phyloP scores from a whole-genome alignment of 2,888 invertebrate species.

The Apamea anceps region DNA sequence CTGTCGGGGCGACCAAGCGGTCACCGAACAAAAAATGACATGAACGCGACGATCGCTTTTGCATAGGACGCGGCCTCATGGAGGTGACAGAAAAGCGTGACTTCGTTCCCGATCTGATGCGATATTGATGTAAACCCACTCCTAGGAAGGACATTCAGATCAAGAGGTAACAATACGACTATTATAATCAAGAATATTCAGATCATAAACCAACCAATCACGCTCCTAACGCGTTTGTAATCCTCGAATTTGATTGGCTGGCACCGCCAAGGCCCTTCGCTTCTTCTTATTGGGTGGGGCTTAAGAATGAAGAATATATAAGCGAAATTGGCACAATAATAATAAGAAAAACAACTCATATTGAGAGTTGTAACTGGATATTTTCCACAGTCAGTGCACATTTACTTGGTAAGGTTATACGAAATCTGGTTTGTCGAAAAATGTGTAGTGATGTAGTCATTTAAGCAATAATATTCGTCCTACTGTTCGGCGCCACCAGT shows the following conservation, averaged over 20 bases:
- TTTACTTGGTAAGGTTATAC: conserved; percentile 1
- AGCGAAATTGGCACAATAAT: conserved; percentile 3
- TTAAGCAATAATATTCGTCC: neutral
- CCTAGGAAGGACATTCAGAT: neutral
- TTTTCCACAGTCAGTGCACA: neutral
- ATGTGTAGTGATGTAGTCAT: neutral
- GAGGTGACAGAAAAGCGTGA: neutral
- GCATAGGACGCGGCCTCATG: neutral
- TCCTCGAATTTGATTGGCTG: neutral
- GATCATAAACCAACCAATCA: neutral
- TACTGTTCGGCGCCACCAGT: conserved; percentile 89
- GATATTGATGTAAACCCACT: neutral
- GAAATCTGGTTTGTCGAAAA: neutral
- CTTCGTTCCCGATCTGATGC: neutral
- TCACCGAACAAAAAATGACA: neutral
- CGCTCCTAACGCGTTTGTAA: neutral
- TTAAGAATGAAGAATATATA: neutral
- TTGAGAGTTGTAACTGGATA: neutral
- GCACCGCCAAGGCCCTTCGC: neutral
- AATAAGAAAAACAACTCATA: neutral
- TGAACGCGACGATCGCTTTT: neutral
- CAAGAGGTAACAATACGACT: neutral
- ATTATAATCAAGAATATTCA: neutral
- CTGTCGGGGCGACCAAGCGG: neutral
- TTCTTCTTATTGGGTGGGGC: too few relatives aligned